These are phyloP conservation scores for Vesta saturnalis DNA, from an alignment of 2,888 invertebrate species.

Conservation along the genomic window DNA sequence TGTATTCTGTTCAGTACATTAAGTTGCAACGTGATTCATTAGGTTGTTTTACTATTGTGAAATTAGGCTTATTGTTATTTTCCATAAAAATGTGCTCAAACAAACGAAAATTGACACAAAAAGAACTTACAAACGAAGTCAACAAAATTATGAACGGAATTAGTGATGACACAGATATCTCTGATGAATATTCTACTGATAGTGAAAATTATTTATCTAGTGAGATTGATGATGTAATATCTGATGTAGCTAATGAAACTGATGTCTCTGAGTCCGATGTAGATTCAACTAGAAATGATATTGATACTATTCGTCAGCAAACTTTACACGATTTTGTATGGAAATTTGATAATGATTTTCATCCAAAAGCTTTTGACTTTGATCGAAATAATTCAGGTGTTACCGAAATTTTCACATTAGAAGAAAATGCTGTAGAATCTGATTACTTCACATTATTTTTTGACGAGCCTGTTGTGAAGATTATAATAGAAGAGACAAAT, in stretches of 20 bases:
- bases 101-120: not conserved
- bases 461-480: constrained; percentile 2
- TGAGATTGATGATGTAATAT: not conserved
- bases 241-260: not conserved
- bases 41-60: not conserved
- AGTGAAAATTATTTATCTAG: constrained; percentile 2
- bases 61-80: not conserved
- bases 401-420: not conserved
- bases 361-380: no score
- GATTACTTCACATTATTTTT: not conserved
- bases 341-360: constrained; percentile 2
- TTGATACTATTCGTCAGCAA: not conserved
- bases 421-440: not conserved
- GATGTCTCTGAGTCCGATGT: no score
- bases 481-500: no score
- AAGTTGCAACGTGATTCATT: not conserved
- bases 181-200: not conserved
- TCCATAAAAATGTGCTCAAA: not conserved
- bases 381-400: constrained; percentile 2
- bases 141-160: not conserved
- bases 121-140: not conserved
- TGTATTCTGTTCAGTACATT: not conserved
- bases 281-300: not conserved
- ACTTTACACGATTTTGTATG: not conserved
- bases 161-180: not conserved